Conservation (phyloP, 2,797 vertebrate genomes). For the Lepus townsendii region DNA sequence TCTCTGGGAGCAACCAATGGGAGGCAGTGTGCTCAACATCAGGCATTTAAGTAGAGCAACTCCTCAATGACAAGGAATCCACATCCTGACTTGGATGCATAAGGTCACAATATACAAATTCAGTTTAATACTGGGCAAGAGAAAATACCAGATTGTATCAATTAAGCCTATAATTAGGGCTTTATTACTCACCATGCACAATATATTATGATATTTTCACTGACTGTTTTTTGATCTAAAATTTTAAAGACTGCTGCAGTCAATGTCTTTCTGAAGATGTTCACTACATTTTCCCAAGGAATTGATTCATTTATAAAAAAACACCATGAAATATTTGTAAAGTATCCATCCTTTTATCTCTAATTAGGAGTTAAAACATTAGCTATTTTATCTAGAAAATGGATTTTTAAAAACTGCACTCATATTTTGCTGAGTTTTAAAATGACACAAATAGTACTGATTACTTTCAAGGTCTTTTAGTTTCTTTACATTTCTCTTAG, state of each 20-base stretch:
- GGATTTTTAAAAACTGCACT: not conserved
- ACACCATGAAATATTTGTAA: not conserved
- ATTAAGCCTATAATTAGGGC: not conserved
- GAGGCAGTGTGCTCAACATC: not conserved
- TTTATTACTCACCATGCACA: not conserved
- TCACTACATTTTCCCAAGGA: not conserved
- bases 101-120: not conserved
- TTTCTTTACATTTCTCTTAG: not conserved
- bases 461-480: not conserved
- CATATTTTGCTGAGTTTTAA: constrained; percentile 1
- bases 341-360: not conserved
- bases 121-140: not conserved
- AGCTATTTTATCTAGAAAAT: constrained; percentile 23
- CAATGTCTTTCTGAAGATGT: not conserved
- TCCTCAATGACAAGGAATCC: not conserved
- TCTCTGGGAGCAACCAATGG: not conserved
- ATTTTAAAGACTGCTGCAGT: not conserved
- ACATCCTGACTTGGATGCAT: not conserved
- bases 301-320: constrained; percentile 10
- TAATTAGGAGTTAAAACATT: not conserved
- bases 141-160: not conserved
- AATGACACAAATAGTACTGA: not conserved
- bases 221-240: not conserved
- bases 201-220: not conserved
- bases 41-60: not conserved